These are phyloP conservation scores for Lottia scabra DNA, from an alignment of 2,888 invertebrate species.

Conservation along the genomic window DNA sequence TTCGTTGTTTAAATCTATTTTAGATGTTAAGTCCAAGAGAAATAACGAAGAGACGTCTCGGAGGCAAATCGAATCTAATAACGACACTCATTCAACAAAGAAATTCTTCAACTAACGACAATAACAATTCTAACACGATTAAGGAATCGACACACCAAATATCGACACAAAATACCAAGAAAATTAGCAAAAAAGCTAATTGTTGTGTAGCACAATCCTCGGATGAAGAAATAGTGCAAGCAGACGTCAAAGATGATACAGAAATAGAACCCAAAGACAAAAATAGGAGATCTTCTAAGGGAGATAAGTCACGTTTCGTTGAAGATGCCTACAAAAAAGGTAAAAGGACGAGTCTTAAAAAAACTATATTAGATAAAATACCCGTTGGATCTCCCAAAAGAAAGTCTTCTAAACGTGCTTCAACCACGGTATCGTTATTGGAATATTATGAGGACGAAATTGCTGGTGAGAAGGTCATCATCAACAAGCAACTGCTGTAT, in stretches of 20 bases:
- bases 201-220: too few relatives aligned
- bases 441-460: background rate
- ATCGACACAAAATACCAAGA: background rate
- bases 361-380: too few relatives aligned
- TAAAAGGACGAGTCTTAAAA: too few relatives aligned
- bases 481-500: conserved; percentile 1
- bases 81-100: background rate
- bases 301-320: background rate
- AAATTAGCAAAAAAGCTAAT: too few relatives aligned
- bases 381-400: too few relatives aligned
- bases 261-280: background rate
- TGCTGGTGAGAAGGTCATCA: conserved; percentile 1
- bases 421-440: background rate
- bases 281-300: background rate
- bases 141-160: background rate
- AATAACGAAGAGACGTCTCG: background rate
- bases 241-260: background rate
- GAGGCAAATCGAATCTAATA: background rate
- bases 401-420: too few relatives aligned
- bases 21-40: conserved; percentile 7
- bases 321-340: background rate
- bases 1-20: background rate
- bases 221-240: too few relatives aligned
- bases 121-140: conserved; percentile 5
- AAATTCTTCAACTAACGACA: background rate